Conservation (phyloP, 2,113 vertebrate species). For the Rhea pennata region DNA sequence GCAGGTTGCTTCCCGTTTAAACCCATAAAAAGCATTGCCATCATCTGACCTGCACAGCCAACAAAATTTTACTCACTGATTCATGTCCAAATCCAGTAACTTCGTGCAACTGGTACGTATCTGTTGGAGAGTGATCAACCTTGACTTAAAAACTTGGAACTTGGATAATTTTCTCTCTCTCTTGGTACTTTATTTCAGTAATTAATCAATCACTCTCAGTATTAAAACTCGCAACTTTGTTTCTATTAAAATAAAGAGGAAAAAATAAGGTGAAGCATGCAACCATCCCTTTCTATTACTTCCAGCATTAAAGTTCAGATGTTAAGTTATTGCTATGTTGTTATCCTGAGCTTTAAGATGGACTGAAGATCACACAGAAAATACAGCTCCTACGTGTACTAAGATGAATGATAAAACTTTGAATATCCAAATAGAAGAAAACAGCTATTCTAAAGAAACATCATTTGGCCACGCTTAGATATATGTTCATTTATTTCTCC, state of each 20-base stretch:
- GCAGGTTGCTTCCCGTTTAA: not conserved
- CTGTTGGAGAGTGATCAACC: not conserved
- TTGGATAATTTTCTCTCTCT: not conserved
- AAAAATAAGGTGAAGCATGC: not conserved
- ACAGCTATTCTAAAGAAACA: not conserved
- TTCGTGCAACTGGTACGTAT: not conserved
- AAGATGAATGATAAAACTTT: not conserved
- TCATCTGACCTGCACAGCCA: not conserved
- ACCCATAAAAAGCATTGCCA: not conserved
- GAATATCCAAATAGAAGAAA: not conserved
- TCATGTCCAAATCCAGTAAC: not conserved
- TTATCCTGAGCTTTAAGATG: not conserved
- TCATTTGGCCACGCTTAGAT: not conserved
- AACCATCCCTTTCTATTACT: not conserved
- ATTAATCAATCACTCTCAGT: not conserved
- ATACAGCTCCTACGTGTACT: not conserved
- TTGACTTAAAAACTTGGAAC: not conserved
- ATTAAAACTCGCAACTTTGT: not conserved
- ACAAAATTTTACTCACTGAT: accelerated
- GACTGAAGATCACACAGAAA: not conserved
- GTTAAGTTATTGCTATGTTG: accelerated
- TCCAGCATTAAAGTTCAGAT: not conserved
- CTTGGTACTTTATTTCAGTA: not conserved
- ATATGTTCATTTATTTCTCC: not conserved
- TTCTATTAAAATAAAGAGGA: not conserved